Evolutionary conservation across 2,113 vertebrate species (phyloP), one percentile per base, ranked within the genome.

Genomic region (Scomber colias): DNA sequence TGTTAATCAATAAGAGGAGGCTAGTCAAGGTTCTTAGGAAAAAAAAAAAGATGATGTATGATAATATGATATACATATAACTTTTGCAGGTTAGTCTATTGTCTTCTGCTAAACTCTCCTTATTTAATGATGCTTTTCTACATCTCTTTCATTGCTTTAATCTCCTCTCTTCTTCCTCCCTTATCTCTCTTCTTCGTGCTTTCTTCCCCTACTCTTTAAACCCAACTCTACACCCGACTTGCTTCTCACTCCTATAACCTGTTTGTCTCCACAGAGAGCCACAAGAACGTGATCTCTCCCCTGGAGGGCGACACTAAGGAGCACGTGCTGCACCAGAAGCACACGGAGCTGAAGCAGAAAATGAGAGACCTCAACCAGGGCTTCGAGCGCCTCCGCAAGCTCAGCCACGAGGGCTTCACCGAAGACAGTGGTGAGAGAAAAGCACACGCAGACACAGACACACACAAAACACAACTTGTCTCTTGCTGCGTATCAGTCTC

Each of bases 321-420:
- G 17, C 93, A 96, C 0, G 69, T 85, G 17, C 92, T 98, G 81
- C 95, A 95, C 56, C 88, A 91, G 91, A 96, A 96, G 72, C 98
- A 99, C 81, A 82, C 92, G 0, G 97, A 98, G 4, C 96, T 99
- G 44, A 97, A 98, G 90, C 95, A 96, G 45, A 95, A 94, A 67
- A 96, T 98, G 71, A 95, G 95, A 53, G 94, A 95, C 92, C 96
- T 99, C 71, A 96, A 94, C 90, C 97, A 97, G 81, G 98, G 97
- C 35, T 97, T 97, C 3, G 97, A 98, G 66, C 97, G 97, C 5
- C 95, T 99, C 71, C 95, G 95, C 27, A 96, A 93, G 78, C 92
- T 99, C 90, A 98, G 97, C 90, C 97, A 97, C 51, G 96, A 97
- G 87, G 98, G 98, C 77, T 99, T 97, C 54, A 91, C 91, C 0